Base-by-base conservation (phyloP, 2,888 invertebrate genomes). In the Oeneis ivallda region DNA sequence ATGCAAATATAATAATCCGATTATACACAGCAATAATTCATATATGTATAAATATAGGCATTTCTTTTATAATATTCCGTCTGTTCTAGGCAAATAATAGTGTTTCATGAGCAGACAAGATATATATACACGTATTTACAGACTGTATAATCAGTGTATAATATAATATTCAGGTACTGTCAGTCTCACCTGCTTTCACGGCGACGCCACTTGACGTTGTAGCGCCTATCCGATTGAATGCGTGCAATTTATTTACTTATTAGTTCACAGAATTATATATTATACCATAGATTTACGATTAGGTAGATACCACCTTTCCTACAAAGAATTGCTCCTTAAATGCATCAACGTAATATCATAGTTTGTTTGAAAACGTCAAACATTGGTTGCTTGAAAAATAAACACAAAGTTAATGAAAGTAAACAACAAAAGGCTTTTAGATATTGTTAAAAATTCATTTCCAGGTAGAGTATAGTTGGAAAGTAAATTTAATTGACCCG, bases 171-270 rank as follows among this genome's bases (percentile, higher is more conserved):
- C 43, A 37, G 37, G 9, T 8, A 65, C 59, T 61, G 52, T 76
- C 68, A 75, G 67, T 77, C 92, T 92, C 91, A 92, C 92, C 92
- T 92, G 92, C 92, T 84, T 88, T 91, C 65, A 81, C 80, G 71
- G 84, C 82, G 39, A 81, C 80, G 39, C 89, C 89, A 67, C 92
- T 92, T 53, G 91, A 87, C 68, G 88, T 84, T 60, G 89, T 87
- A 15, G 80, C 87, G 70, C 87, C 91, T 92, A 81, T 77, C 86
- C 80, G 57, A 77, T 77, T 64, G 78, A 70, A 76, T 79, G 88
- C 89, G 82, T 86, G 86, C 65, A 73, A 72, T 26, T 3, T 26
- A 52, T 61, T 39, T 19, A 41, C 37, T 41, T 32, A 52, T 61
- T 49, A 47, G 47, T 47, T 45, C 4, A 47, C 26, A 43, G 56